These are phyloP conservation scores for Laupala kohalensis DNA, from an alignment of 1,140 invertebrate species.

Conservation along the genomic window DNA sequence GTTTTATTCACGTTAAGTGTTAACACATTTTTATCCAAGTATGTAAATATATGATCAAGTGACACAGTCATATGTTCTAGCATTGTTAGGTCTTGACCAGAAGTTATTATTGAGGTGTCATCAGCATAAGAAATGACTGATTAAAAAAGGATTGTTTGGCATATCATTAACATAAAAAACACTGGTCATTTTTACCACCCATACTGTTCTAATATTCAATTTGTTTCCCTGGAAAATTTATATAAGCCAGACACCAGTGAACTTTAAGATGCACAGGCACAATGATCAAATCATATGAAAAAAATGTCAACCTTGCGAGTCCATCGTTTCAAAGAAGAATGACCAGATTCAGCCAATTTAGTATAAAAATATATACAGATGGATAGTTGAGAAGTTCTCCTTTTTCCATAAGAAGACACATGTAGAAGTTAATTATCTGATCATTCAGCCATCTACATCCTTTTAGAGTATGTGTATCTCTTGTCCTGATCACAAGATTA, in stretches of 20 bases:
- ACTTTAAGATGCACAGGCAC: slow-evolving; percentile 87
- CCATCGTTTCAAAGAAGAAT: slow-evolving; percentile 67
- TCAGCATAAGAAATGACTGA: too few relatives aligned
- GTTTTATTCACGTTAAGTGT: too few relatives aligned
- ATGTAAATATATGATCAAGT: too few relatives aligned
- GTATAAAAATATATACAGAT: slow-evolving; percentile 75
- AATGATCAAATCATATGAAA: slow-evolving; percentile 66
- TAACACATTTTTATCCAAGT: too few relatives aligned
- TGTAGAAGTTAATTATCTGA: slow-evolving; percentile 85
- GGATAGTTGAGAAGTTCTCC: slow-evolving; percentile 48
- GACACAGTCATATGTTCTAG: too few relatives aligned
- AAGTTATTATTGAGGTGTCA: too few relatives aligned
- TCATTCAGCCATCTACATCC: too few relatives aligned
- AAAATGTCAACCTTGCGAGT: slow-evolving; percentile 81
- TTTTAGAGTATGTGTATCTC: too few relatives aligned
- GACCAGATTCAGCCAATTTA: slow-evolving; percentile 61
- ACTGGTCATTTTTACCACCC: slow-evolving; percentile 71
- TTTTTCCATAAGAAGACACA: slow-evolving; percentile 69
- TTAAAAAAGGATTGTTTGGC: too few relatives aligned
- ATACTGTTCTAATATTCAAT: slow-evolving; percentile 90
- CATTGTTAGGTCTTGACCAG: too few relatives aligned
- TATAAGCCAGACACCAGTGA: slow-evolving; percentile 93
- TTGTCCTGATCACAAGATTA: too few relatives aligned
- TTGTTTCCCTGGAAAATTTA: slow-evolving; percentile 63
- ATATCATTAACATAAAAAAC: too few relatives aligned